phyloP scores from a whole-genome alignment of 1,140 invertebrate species.

The Chelonus insularis region DNA sequence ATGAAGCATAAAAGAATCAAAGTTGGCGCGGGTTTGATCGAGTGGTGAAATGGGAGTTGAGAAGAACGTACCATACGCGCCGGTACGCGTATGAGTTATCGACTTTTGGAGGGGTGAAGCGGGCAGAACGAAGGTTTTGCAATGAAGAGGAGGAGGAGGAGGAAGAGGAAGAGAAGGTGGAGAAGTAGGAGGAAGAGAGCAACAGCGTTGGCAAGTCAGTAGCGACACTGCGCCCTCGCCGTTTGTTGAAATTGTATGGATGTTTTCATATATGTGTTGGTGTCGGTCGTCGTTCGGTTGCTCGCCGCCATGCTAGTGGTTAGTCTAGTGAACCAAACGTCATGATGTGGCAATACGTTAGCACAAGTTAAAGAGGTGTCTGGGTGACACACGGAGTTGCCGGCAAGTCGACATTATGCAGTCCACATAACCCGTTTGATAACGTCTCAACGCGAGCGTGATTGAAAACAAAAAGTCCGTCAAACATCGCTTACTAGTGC shows the following conservation, averaged over 20 bases:
- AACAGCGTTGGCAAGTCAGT: constrained; percentile 39
- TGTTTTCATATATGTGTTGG: constrained; percentile 26
- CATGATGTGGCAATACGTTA: constrained; percentile 62
- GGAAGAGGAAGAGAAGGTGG: constrained; percentile 11
- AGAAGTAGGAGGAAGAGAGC: constrained; percentile 25
- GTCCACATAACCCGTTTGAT: constrained; percentile 47
- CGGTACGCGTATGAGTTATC: constrained; percentile 15
- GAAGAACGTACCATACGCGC: no score
- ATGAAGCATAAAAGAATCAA: not conserved
- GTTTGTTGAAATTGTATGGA: constrained; percentile 31
- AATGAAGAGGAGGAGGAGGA: not conserved
- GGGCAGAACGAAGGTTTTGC: not conserved
- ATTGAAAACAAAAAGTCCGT: constrained; percentile 37
- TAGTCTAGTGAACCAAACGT: constrained; percentile 58
- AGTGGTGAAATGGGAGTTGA: no score
- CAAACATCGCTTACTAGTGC: constrained; percentile 6
- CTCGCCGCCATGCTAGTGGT: constrained; percentile 62
- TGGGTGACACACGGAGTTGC: constrained; percentile 44
- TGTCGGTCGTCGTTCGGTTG: constrained; percentile 43
- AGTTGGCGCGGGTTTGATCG: not conserved
- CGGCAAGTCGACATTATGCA: constrained; percentile 51
- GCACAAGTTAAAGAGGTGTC: constrained; percentile 40
- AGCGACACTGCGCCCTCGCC: constrained; percentile 26
- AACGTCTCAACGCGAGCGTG: constrained; percentile 40
- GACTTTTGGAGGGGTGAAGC: constrained; percentile 10